Conservation (phyloP, 2,888 invertebrate genomes). For the Sinopyrophorus schimmeli region DNA sequence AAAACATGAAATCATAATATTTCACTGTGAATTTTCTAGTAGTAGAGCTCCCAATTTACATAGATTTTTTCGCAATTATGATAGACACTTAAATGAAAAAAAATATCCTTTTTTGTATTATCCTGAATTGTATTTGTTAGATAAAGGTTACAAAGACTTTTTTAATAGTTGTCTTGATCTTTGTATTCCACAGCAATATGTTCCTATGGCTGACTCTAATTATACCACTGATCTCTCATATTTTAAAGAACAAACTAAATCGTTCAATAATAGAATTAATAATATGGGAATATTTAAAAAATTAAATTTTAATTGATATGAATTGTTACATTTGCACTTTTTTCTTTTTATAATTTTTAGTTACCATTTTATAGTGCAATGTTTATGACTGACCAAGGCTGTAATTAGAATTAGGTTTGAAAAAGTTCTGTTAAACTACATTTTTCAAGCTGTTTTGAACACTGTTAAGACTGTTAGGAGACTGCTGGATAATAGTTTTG, state of each 20-base stretch:
- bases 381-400: too few species aligned
- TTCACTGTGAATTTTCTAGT: conserved; percentile 98
- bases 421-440: too few species aligned
- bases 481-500: too few species aligned
- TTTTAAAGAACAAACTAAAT: conserved; percentile 77
- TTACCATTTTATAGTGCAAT: too few species aligned
- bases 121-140: conserved; percentile 91
- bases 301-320: background rate
- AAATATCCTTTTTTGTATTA: conserved; percentile 84
- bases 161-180: conserved; percentile 67
- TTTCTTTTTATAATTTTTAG: too few species aligned
- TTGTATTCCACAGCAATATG: conserved; percentile 75
- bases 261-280: too few species aligned
- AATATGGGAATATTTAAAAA: too few species aligned
- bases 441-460: too few species aligned
- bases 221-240: conserved; percentile 71
- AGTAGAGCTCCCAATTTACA: conserved; percentile 93
- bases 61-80: conserved; percentile 79
- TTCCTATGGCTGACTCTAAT: conserved; percentile 83
- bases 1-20: conserved; percentile 79
- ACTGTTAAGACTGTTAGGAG: too few species aligned
- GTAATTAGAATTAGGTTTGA: too few species aligned
- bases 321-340: background rate
- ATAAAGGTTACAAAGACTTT: conserved; percentile 89
- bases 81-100: conserved; percentile 79